Conservation (phyloP, 2,113 vertebrate genomes). For the Semnornis frantzii region DNA sequence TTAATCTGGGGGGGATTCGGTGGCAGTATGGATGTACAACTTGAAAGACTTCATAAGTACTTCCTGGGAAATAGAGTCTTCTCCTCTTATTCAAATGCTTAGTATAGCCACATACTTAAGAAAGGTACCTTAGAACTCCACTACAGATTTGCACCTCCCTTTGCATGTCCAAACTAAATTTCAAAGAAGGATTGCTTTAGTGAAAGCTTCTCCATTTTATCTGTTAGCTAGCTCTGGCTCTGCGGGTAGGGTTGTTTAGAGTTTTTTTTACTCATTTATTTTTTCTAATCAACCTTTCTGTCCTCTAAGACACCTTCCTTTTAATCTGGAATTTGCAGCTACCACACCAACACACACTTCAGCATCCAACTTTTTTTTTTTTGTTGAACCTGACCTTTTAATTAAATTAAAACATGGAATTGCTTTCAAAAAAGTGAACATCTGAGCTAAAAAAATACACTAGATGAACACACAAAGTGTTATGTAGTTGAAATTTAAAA, state of each 20-base stretch:
- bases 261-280: neutral
- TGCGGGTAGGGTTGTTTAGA: neutral
- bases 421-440: neutral
- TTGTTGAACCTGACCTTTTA: neutral
- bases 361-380: neutral
- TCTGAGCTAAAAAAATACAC: neutral
- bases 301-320: neutral
- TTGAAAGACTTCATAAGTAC: neutral
- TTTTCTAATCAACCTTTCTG: neutral
- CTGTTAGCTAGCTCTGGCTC: neutral
- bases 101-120: neutral
- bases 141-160: neutral
- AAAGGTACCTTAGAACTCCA: neutral
- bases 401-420: neutral
- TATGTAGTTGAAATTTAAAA: accelerated
- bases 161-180: neutral
- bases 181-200: neutral
- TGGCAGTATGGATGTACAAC: neutral
- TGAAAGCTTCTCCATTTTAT: neutral
- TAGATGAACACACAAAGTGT: neutral
- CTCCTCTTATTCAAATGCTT: neutral
- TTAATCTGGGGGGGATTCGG: neutral
- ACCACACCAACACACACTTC: neutral
- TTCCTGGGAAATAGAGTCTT: neutral
- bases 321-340: neutral